A percentile compares a stretch with the other conserved stretches of the same genome.
Evolutionary conservation across 53 echinoderm and acorn worm species (phyloP).

Genomic region (Echinarachnius parma): DNA sequence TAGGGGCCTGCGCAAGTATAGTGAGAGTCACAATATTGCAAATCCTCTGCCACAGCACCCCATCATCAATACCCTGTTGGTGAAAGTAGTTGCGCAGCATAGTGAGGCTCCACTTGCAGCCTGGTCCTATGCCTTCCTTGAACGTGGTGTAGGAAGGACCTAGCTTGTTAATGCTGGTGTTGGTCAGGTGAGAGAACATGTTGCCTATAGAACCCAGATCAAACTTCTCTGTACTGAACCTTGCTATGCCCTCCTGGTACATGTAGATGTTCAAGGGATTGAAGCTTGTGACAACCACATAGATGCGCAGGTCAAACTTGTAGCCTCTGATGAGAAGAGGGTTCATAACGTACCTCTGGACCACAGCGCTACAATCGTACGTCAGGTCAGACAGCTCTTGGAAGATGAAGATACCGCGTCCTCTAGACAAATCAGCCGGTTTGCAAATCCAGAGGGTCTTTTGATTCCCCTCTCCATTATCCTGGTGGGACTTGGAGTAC

Average conservation of each 20-base stretch:
- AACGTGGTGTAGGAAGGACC: slow-evolving; percentile 62
- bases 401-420: slow-evolving; percentile 77
- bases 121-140: slow-evolving; percentile 75
- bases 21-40: slow-evolving; percentile 65
- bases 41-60: slow-evolving; percentile 70
- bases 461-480: slow-evolving; percentile 45
- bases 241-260: slow-evolving; percentile 72
- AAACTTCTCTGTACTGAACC: slow-evolving; percentile 80
- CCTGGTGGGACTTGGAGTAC: slow-evolving; percentile 61
- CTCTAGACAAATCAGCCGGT: slow-evolving; percentile 73
- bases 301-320: slow-evolving; percentile 79
- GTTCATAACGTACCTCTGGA: slow-evolving; percentile 62
- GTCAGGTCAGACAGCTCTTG: slow-evolving; percentile 65
- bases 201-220: slow-evolving; percentile 61
- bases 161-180: slow-evolving; percentile 84
- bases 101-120: slow-evolving; percentile 74
- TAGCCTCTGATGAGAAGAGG: slow-evolving; percentile 73
- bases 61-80: slow-evolving; percentile 70
- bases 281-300: slow-evolving; percentile 68
- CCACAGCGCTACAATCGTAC: slow-evolving; percentile 73
- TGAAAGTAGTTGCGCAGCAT: slow-evolving; percentile 74
- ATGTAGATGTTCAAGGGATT: slow-evolving; percentile 72
- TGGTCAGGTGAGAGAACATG: slow-evolving; percentile 71
- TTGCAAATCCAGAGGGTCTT: slow-evolving; percentile 72
- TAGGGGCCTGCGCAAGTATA: slow-evolving; percentile 60